phyloP scores from a whole-genome alignment of 1,140 invertebrate species.

The Tetramorium parvispinum region DNA sequence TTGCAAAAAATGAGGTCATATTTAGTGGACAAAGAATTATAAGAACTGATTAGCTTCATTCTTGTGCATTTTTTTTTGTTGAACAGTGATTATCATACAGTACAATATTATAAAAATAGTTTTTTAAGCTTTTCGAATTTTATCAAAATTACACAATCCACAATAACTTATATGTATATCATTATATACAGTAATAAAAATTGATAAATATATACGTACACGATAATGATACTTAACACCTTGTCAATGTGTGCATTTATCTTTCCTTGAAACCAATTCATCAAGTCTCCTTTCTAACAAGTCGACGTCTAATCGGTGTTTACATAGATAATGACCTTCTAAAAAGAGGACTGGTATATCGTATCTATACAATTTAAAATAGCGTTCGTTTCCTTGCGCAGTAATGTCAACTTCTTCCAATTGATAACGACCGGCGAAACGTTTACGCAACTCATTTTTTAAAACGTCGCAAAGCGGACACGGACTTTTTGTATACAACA shows the following conservation, averaged over 20 bases:
- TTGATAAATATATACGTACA: neutral
- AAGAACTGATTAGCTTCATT: neutral
- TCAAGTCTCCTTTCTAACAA: slow-evolving; percentile 85
- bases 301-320: slow-evolving; percentile 90
- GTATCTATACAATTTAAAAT: slow-evolving; percentile 91
- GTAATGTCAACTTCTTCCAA: slow-evolving; percentile 92
- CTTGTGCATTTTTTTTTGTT: neutral
- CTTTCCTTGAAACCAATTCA: slow-evolving; percentile 58
- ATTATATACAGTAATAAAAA: neutral
- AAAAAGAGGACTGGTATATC: slow-evolving; percentile 96
- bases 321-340: slow-evolving; percentile 93
- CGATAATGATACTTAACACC: neutral
- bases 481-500: slow-evolving; percentile 92
- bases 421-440: slow-evolving; percentile 87
- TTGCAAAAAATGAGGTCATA: neutral
- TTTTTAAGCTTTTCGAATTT: neutral
- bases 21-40: neutral
- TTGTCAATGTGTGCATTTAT: neutral
- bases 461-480: slow-evolving; percentile 94
- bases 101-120: neutral
- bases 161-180: neutral
- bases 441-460: slow-evolving; percentile 88
- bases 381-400: slow-evolving; percentile 89
- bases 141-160: neutral
- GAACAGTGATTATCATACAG: neutral